Base-by-base conservation (phyloP, 2,113 vertebrate species). In the Lepisosteus oculatus region DNA sequence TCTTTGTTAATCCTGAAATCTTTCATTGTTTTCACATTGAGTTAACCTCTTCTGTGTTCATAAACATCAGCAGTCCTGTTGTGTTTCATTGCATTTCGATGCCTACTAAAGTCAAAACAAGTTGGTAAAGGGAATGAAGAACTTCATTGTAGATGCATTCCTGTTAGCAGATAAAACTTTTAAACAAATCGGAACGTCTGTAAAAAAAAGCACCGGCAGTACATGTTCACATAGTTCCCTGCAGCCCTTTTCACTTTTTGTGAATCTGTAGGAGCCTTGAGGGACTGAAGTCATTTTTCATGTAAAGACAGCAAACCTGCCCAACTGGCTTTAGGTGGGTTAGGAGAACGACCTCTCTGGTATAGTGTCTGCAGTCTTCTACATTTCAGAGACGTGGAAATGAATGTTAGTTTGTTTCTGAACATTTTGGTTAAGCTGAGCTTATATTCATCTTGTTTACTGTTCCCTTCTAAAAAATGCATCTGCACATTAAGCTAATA, bases 281-380 rank as follows among this genome's bases (percentile, higher is more conserved):
- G 87, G 85, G 80, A 84, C 81, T 74, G 59, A 86, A 84, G 80
- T 77, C 73, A 85, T 89, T 88, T 90, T 89, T 90, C 83, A 84
- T 84, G 83, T 86, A 89, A 90, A 89, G 88, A 84, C 82, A 82
- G 81, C 82, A 90, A 89, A 91, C 88, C 87, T 87, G 86, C 85
- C 82, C 67, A 78, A 90, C 90, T 82, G 84, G 91, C 86, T 91
- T 70, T 79, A 77, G 80, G 77, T 74, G 75, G 74, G 74, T 77
- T 80, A 78, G 68, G 76, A 76, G 80, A 29, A 85, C 71, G 69
- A 74, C 65, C n/a, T 44, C 9, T n/a, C 65, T 9, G 43, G 9
- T 7, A 41, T 44, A 15, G 43, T 7, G 29, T 62, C 42, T 56
- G 17, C 43, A 45, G n/a, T 51, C 64, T 62, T 43, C 51, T 14